Evolutionary conservation across 2,888 invertebrate species (phyloP).

Genomic region (Leptinotarsa rubiginosa): DNA sequence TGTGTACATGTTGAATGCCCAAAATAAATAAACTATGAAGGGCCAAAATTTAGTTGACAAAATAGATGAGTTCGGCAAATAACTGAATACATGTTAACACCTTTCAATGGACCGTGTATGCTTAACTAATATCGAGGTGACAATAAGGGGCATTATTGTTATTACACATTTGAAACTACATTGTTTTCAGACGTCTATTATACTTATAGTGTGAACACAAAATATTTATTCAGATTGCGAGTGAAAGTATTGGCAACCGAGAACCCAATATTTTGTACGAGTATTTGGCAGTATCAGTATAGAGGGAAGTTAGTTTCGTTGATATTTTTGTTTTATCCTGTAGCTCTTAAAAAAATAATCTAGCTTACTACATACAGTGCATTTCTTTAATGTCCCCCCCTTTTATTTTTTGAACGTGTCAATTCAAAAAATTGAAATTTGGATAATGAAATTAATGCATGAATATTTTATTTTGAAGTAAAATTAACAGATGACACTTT

Average conservation of each 20-base stretch:
- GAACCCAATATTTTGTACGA: background rate
- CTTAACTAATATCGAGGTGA: constrained; percentile 44
- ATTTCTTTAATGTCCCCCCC: too few relatives aligned
- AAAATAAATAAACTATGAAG: constrained; percentile 43
- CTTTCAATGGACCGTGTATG: constrained; percentile 39
- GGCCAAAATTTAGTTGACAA: constrained; percentile 41
- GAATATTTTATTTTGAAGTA: too few relatives aligned
- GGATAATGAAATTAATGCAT: too few relatives aligned
- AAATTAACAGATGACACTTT: too few relatives aligned
- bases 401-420: too few relatives aligned
- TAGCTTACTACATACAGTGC: too few relatives aligned
- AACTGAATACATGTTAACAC: constrained; percentile 43
- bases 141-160: constrained; percentile 41
- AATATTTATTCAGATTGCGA: constrained; percentile 8
- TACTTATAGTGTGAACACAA: background rate
- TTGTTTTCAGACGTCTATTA: constrained; percentile 20
- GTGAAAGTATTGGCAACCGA: background rate
- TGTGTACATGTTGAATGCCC: constrained; percentile 39
- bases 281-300: too few relatives aligned
- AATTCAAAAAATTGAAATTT: too few relatives aligned
- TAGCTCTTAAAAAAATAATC: too few relatives aligned
- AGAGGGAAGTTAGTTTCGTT: too few relatives aligned
- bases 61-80: constrained; percentile 46
- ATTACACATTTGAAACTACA: constrained; percentile 34
- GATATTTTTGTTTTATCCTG: too few relatives aligned